Base-by-base conservation (phyloP, 2,888 invertebrate genomes). In the Andricus quercusramuli region DNA sequence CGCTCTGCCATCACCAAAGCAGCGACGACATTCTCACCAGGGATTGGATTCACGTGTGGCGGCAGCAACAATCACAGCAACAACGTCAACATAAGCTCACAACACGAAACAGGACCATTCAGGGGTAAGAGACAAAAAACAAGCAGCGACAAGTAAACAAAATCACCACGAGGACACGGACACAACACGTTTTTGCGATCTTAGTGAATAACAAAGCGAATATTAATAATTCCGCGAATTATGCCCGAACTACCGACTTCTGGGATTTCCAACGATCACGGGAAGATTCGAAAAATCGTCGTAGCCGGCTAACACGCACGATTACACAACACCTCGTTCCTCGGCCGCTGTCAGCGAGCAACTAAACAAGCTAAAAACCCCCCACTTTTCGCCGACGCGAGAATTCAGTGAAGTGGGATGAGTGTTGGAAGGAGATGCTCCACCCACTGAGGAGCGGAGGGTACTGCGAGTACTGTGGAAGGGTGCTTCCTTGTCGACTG, bases 341-440 rank as follows among this genome's bases (percentile, higher is more conserved):
- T 87, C 90, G 90, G 86, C 91, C 91, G 92, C 91, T 91, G 91
- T 92, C 92, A 91, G 91, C 92, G 91, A 90, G 90, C 91, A 91
- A 92, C 92, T 92, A 91, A 92, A 91, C 90, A 91, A 90, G 89
- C 89, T 88, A 88, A 91, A 90, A 90, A 88, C 88, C 91, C 91
- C 92, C 91, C 89, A 90, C 87, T 82, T 82, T 82, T 79, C 66
- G 51, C 82, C 82, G 44, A 82, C 82, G 85, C 88, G 86, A 51
- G 51, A 56, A 56, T 62, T 8, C 70, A 56, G 32, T n/a, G 29
- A 74, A 74, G 51, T 74, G 70, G 32, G 56, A 51, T 56, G 3
- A 9, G 1, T 29, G 11, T 29, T 2, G 11, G 56, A 25, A 56
- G 29, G 70, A 32, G 51, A 56, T 74, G 51, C 70, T 74, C 70